phyloP scores from a whole-genome alignment of 1,140 invertebrate genomes.

The Dryas iulia region DNA sequence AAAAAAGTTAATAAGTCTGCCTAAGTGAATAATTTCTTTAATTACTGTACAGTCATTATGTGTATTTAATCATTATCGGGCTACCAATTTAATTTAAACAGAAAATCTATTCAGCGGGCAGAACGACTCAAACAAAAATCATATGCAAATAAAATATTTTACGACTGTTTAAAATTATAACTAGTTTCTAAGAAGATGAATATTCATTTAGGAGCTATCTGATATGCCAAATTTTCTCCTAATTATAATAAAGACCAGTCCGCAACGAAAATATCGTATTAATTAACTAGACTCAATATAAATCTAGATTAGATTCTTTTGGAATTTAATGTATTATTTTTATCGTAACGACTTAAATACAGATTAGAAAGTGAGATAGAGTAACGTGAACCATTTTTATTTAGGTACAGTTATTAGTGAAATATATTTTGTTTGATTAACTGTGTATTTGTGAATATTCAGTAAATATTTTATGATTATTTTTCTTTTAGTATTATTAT shows the following conservation, averaged over 20 bases:
- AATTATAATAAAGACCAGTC: slow-evolving; percentile 13
- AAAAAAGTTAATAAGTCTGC: slow-evolving; percentile 2
- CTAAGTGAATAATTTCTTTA: slow-evolving; percentile 1
- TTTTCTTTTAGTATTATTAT: no score
- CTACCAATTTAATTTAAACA: not conserved
- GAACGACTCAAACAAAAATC: not conserved
- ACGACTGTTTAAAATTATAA: slow-evolving; percentile 4
- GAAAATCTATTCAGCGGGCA: not conserved
- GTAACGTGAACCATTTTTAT: not conserved
- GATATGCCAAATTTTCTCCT: slow-evolving; percentile 1
- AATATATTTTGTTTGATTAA: no score
- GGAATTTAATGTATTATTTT: not conserved
- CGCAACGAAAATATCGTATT: not conserved
- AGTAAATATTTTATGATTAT: no score
- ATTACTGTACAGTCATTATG: not conserved
- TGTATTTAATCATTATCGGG: not conserved
- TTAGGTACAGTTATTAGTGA: no score
- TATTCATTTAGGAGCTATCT: slow-evolving; percentile 7
- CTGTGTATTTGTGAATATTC: no score
- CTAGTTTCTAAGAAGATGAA: not conserved
- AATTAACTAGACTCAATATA: not conserved
- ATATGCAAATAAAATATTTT: slow-evolving; percentile 2
- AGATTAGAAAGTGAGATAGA: not conserved
- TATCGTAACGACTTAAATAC: not conserved
- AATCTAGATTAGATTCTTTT: not conserved